Base-by-base conservation (phyloP, 2,888 invertebrate genomes). In the Lasioglossum figueresi region DNA sequence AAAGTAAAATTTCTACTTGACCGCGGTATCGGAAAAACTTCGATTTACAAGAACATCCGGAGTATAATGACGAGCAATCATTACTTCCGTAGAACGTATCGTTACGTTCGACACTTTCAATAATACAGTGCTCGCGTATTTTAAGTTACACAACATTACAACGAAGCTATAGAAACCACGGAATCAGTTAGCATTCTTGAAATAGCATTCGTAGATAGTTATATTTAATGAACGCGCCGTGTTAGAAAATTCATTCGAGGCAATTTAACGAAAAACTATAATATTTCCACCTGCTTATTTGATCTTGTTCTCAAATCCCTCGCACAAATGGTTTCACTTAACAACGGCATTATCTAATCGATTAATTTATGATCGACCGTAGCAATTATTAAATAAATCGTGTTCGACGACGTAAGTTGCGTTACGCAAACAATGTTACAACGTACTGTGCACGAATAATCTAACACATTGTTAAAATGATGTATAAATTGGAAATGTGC, bases 61-160 rank as follows among this genome's bases (percentile, higher is more conserved):
- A 40, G 12, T 23, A 3, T n/a, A 40, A 68, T 14, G 34, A 68
- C 19, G n/a, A 37, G 4, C 23, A 68, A 40, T 40, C 16, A n/a
- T 34, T 23, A 31, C 27, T 74, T 75, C 37, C 71, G 27, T 16
- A 37, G 48, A 73, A 23, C 14, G 16, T 23, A 72, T 72, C 31
- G 40, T 74, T 82, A 23, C 5, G 34, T 34, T 72, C 31, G 31
- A n/a, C n/a, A 40, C 45, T 68, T 79, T 79, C 59, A 10, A 43
- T 40, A 68, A 34, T n/a, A n/a, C n/a, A n/a, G n/a, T n/a, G n/a
- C n/a, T n/a, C n/a, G n/a, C n/a, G n/a, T n/a, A 16, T 74, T 73
- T 59, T 12, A 10, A 6, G 43, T 81, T 76, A 45, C 27, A 72
- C 37, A 81, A 72, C 79, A 6, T 16, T 43, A 19, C 27, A 19